Evolutionary conservation across 2,797 vertebrate genomes (phyloP).

Genomic region (Gila robusta): DNA sequence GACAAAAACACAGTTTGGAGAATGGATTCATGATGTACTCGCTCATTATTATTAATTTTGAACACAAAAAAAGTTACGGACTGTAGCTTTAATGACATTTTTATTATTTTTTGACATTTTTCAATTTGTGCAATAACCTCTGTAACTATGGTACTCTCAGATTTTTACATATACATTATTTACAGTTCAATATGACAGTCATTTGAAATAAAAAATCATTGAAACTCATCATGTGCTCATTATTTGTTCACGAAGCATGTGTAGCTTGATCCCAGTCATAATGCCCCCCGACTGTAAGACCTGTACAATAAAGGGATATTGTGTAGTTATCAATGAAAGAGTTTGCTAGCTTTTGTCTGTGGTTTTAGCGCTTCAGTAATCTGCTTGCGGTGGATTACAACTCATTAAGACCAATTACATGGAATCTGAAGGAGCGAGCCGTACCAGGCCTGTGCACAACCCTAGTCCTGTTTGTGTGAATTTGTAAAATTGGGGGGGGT

Average conservation of each 20-base stretch:
- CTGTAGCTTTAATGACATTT: no score
- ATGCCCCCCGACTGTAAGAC: not conserved
- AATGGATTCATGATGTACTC: no score
- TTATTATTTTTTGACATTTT: not conserved
- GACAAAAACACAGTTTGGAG: no score
- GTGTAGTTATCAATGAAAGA: not conserved
- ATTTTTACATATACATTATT: conserved; percentile 6
- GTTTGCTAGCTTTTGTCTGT: not conserved
- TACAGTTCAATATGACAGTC: conserved; percentile 55
- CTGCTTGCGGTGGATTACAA: conserved; percentile 43
- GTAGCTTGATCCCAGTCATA: conserved; percentile 2
- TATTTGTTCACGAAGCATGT: conserved; percentile 14
- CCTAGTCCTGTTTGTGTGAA: not conserved
- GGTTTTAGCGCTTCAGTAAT: conserved; percentile 38
- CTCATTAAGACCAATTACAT: conserved; percentile 42
- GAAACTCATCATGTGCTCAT: conserved; percentile 33
- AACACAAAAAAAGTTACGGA: no score
- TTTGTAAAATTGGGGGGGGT: no score
- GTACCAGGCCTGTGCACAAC: conserved; percentile 16
- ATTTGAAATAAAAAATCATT: conserved; percentile 53
- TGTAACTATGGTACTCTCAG: not conserved
- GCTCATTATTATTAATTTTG: no score
- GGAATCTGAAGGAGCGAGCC: conserved; percentile 19
- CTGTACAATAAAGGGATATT: conserved; percentile 9
- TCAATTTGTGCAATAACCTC: not conserved